These are phyloP conservation scores for Phalloptychus januarius DNA, from an alignment of 2,797 vertebrate species.

Conservation along the genomic window DNA sequence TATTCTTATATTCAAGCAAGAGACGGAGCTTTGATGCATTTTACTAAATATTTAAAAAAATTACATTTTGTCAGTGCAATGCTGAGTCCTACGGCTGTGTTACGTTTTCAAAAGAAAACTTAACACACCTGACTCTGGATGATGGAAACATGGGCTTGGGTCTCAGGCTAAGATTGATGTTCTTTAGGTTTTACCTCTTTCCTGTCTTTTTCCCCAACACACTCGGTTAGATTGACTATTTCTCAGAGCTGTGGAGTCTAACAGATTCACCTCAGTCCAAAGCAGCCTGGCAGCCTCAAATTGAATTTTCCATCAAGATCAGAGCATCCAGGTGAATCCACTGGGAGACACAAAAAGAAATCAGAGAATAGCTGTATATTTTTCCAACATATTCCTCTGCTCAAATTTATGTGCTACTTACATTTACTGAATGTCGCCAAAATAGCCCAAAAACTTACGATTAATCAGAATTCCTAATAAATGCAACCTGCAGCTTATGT, in stretches of 20 bases:
- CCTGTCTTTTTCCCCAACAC: not conserved
- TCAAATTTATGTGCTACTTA: not conserved
- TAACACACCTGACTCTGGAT: not conserved
- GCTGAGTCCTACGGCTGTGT: not conserved
- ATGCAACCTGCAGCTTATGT: not conserved
- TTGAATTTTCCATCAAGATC: not conserved
- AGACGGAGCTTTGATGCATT: not conserved
- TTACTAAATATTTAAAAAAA: not conserved
- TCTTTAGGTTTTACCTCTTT: not conserved
- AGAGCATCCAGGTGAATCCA: not conserved
- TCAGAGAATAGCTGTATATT: not conserved
- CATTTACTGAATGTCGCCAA: not conserved
- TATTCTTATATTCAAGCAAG: not conserved
- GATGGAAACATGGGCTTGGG: not conserved
- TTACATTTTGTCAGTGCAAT: not conserved
- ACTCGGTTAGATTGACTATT: constrained; percentile 1
- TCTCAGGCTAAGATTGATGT: not conserved
- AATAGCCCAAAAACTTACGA: not conserved
- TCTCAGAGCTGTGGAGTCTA: not conserved
- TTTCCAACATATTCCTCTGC: not conserved
- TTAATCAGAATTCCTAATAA: not conserved
- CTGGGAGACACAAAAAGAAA: not conserved
- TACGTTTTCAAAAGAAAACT: not conserved
- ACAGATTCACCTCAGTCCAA: not conserved
- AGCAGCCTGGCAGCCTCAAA: not conserved